Base-by-base conservation (phyloP, 2,888 invertebrate genomes). In the Abrostola triplasia region DNA sequence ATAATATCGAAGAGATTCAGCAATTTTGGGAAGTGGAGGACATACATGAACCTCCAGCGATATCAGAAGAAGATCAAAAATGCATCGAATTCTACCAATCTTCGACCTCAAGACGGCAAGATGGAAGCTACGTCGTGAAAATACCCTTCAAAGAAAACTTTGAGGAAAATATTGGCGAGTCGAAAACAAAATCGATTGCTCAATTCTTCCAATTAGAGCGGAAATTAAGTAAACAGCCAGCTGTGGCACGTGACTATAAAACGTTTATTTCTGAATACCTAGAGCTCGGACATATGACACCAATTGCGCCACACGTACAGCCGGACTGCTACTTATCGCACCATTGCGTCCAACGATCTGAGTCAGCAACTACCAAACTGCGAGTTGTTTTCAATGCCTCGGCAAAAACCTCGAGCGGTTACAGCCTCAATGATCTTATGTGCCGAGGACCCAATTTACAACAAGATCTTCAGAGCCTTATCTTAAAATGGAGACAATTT, bases 1-100 rank as follows among this genome's bases (percentile, higher is more conserved):
- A 35, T 9, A 36, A 41, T 38, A 2, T 54, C 0, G 51, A 52
- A 24, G 54, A 54, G n/a, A 42, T 54, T 0, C n/a, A 41, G 8
- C 41, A 36, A n/a, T 54, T 54, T 24, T 54, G 41, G 42, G 54
- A 54, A 8, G 6, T 6, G 5, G 54, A 54, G n/a, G 54, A 54
- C 6, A 42, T 54, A 11, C 5, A 35, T 2, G 40, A 42, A 2
- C 5, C 24, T 6, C 6, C 42, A 5, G 11, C 11, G 1, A 0
- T 54, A 10, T 41, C 41, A 36, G 0, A 10, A 5, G 54, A 42
- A 5, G 54, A 54, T n/a, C n/a, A 12, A 5, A 1, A 36, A 0
- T 55, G 54, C 13, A 36, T 44, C 6, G 7, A 55, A 36, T 44
- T 36, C 36, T 55, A 55, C n/a, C 8, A 12, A 12, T 11, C 10